phyloP scores from a whole-genome alignment of 2,113 vertebrate genomes.

The Myotis yumanensis region DNA sequence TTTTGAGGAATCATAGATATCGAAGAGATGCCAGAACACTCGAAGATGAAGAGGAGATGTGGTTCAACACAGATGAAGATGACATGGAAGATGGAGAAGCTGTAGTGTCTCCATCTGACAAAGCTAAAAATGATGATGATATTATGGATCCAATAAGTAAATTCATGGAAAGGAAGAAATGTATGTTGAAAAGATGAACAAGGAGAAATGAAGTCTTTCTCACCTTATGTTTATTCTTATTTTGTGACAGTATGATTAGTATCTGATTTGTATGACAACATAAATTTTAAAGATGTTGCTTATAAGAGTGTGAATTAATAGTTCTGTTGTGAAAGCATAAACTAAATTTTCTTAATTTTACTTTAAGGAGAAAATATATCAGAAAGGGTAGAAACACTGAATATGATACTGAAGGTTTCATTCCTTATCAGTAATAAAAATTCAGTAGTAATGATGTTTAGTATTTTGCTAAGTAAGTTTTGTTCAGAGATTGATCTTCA shows the following conservation, averaged over 20 bases:
- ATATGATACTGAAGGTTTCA: background rate
- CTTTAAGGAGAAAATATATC: background rate
- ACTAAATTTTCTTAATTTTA: background rate
- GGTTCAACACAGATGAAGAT: slow-evolving; percentile 98
- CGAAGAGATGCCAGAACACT: slow-evolving; percentile 95
- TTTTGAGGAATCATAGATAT: slow-evolving; percentile 97
- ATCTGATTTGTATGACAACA: background rate
- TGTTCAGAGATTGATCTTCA: background rate
- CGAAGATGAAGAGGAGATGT: slow-evolving; percentile 99
- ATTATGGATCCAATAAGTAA: slow-evolving; percentile 99
- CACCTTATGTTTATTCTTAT: background rate
- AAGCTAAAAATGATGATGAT: slow-evolving; percentile 96
- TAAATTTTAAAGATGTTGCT: background rate
- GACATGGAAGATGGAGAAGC: slow-evolving; percentile 97
- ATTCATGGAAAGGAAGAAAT: slow-evolving; percentile 99
- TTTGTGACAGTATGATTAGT: slow-evolving; percentile 17
- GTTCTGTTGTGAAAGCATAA: background rate
- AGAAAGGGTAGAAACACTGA: background rate
- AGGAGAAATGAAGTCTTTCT: slow-evolving; percentile 15
- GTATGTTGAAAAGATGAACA: slow-evolving; percentile 83
- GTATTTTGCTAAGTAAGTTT: background rate
- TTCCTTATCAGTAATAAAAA: background rate
- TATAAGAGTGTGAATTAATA: background rate
- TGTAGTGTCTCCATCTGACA: slow-evolving; percentile 95
- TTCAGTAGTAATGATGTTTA: background rate